These are phyloP conservation scores for Drosophila tripunctata DNA, from an alignment of 2,888 invertebrate species.

Conservation along the genomic window DNA sequence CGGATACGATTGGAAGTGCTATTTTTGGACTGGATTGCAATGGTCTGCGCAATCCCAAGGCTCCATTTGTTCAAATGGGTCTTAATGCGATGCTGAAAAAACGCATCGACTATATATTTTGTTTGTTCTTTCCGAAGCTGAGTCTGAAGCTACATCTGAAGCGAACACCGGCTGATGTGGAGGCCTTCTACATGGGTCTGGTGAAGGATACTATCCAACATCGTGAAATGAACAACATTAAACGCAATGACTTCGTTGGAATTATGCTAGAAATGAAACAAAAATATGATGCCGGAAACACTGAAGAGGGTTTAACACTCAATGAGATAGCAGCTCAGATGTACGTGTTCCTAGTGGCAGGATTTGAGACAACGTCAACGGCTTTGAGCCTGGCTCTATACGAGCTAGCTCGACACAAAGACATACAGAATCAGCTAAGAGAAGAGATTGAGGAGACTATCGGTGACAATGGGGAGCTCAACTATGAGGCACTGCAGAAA, in stretches of 20 bases:
- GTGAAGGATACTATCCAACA: slow-evolving; percentile 64
- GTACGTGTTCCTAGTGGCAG: slow-evolving; percentile 84
- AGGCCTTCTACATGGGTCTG: slow-evolving; percentile 84
- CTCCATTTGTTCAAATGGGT: slow-evolving; percentile 82
- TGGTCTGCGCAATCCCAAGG: slow-evolving; percentile 82
- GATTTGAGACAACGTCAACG: slow-evolving; percentile 88
- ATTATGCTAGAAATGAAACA: slow-evolving; percentile 71
- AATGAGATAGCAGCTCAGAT: slow-evolving; percentile 81
- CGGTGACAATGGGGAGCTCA: slow-evolving; percentile 74
- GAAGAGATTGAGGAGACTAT: slow-evolving; percentile 82
- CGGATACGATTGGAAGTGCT: slow-evolving; percentile 85
- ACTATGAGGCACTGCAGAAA: slow-evolving; percentile 80
- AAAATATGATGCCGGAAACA: slow-evolving; percentile 64
- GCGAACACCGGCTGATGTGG: slow-evolving; percentile 57
- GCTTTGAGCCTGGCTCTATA: slow-evolving; percentile 85
- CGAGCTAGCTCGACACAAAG: slow-evolving; percentile 70
- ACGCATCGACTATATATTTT: slow-evolving; percentile 43
- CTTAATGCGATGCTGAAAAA: slow-evolving; percentile 51
- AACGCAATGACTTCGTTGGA: slow-evolving; percentile 86
- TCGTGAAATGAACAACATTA: slow-evolving; percentile 79
- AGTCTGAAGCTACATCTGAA: slow-evolving; percentile 64
- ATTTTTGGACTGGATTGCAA: slow-evolving; percentile 85
- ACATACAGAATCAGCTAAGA: slow-evolving; percentile 78
- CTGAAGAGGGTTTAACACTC: slow-evolving; percentile 70
- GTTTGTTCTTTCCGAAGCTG: slow-evolving; percentile 62